Conservation (phyloP, 2,113 vertebrate genomes). For the Dolichallabes microphthalmus region DNA sequence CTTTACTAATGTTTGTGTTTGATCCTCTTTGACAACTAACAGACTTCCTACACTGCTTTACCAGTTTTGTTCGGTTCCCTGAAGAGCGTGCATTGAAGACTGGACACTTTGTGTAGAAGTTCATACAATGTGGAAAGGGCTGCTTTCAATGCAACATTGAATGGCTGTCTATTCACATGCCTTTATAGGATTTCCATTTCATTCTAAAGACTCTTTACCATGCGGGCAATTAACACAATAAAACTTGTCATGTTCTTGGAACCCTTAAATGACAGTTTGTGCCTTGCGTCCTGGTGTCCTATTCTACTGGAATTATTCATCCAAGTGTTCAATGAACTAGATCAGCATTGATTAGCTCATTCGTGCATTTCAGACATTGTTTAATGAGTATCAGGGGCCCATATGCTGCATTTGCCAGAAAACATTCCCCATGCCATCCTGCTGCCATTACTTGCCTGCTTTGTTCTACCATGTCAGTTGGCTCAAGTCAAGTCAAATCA, state of each 20-base stretch:
- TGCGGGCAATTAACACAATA: neutral
- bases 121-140: neutral
- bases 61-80: neutral
- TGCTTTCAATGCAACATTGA: neutral
- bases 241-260: neutral
- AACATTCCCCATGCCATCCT: slow-evolving; percentile 14
- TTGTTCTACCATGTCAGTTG: neutral
- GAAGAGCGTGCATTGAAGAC: neutral
- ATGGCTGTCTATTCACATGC: neutral
- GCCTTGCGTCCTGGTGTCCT: neutral
- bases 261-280: neutral
- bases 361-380: neutral
- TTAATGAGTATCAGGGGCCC: neutral
- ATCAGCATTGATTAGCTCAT: neutral
- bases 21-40: slow-evolving; percentile 12
- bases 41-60: neutral
- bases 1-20: slow-evolving; percentile 63
- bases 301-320: neutral
- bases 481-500: too few species aligned
- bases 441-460: neutral
- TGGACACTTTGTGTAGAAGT: neutral
- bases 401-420: neutral
- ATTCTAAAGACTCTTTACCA: too few species aligned
- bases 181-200: neutral
- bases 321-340: neutral